Percentiles rank a stretch among this genome's conserved stretches.
phyloP scores from a whole-genome alignment of 2,797 vertebrate genomes.

The Babyrousa celebensis region DNA sequence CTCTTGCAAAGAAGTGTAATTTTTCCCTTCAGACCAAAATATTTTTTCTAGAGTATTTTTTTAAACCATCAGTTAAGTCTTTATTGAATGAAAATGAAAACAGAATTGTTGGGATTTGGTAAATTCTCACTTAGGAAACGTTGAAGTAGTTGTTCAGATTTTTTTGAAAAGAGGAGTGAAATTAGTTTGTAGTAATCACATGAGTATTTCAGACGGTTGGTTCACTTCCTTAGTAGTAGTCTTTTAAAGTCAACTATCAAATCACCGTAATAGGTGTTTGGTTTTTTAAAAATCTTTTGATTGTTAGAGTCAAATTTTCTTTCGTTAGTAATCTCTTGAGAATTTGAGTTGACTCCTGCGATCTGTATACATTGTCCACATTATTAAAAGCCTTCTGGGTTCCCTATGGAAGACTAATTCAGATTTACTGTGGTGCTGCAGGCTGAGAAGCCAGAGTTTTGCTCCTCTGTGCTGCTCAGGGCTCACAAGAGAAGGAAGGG shows the following conservation, averaged over 20 bases:
- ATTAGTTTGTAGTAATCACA: constrained; percentile 11
- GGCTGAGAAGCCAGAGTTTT: background rate
- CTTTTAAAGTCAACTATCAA: constrained; percentile 47
- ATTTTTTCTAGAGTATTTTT: constrained; percentile 23
- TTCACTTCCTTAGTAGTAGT: constrained; percentile 6
- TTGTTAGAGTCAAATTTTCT: constrained; percentile 61
- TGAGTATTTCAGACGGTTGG: background rate
- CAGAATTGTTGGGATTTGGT: constrained; percentile 12
- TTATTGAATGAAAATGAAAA: constrained; percentile 4
- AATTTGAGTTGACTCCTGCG: background rate
- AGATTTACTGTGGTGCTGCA: background rate
- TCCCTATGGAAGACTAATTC: background rate
- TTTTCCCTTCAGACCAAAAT: background rate
- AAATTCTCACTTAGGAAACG: constrained; percentile 33
- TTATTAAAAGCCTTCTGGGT: background rate
- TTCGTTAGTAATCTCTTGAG: constrained; percentile 29
- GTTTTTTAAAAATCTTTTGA: constrained; percentile 66
- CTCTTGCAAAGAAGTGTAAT: background rate
- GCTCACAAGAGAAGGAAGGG: background rate
- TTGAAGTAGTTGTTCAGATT: background rate
- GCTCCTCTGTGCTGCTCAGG: background rate
- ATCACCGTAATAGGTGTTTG: constrained; percentile 1
- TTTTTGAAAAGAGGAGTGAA: constrained; percentile 13
- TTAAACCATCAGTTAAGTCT: constrained; percentile 9
- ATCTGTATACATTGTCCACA: background rate